Base-by-base conservation (phyloP, 2,888 invertebrate species). In the Falcaria lacertinaria region DNA sequence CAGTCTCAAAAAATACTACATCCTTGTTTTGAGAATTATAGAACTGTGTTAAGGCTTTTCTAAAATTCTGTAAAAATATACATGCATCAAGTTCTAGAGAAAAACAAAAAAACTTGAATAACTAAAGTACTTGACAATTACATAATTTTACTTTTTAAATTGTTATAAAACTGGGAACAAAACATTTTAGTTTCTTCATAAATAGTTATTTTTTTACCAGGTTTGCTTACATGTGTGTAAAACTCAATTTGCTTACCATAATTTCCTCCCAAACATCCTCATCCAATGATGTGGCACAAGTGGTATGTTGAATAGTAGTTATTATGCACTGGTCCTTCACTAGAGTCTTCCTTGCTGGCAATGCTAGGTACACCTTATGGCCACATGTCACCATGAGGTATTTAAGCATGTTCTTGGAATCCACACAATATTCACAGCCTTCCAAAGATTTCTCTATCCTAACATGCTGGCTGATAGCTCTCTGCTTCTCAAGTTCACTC, bases 261-360 rank as follows among this genome's bases (percentile, higher is more conserved):
- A 99, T 91, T 87, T 98, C 98, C 45, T 92, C 91, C 96, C 97
- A 98, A 37, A 96, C 94, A 85, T 99, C 97, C 90, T 99, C 98
- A 85, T 99, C 99, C 34, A 97, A 71, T 52, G 94, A 92, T 0
- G 97, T 97, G 32, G 93, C 92, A 73, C 96, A 95, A 1, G 93
- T 72, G 0, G 92, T 88, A 79, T 99, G 98, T 55, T 94, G 92
- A 66, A 95, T 92, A 0, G 98, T 97, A 1, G 94, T 91, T 61
- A 99, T 93, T 39, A 96, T 83, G 67, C 95, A 98, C 71, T 99
- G 98, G 0, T 96, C 95, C 43, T 91, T 90, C 2, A 95, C 94
- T 47, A 99, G 82, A 0, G 98, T 97, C 62, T 93, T 92, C 68
- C 93, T 92, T 42, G 92, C 84, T 1, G 98, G 98, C 44, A 98